Evolutionary conservation across 2,113 vertebrate genomes (phyloP).

Genomic region (Labeo catla): DNA sequence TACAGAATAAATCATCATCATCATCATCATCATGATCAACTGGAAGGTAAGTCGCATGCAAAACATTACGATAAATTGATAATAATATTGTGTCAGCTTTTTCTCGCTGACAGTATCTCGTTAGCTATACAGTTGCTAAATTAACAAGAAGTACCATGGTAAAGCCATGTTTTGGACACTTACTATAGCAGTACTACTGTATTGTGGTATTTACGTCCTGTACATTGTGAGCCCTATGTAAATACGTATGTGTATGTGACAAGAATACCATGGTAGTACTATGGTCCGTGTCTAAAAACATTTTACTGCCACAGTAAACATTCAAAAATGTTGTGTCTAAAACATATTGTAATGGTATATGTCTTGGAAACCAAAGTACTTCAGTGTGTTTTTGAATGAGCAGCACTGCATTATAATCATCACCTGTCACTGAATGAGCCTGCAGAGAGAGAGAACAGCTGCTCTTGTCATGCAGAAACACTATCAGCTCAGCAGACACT

Average conservation of each 20-base stretch:
- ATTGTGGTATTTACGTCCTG: background rate
- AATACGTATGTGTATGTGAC: background rate
- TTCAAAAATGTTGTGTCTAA: background rate
- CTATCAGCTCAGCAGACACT: background rate
- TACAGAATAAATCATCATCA: background rate
- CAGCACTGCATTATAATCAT: too few species aligned
- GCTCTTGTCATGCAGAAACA: constrained; percentile 11
- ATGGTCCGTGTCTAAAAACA: background rate
- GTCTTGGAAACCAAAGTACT: background rate
- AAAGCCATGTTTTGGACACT: background rate
- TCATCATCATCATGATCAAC: constrained; percentile 56
- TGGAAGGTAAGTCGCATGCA: constrained; percentile 51
- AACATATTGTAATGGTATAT: background rate
- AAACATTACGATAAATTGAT: background rate
- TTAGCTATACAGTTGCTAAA: background rate
- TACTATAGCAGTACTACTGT: background rate
- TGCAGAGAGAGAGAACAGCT: background rate
- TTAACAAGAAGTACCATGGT: background rate
- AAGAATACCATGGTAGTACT: background rate
- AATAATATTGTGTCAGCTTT: background rate
- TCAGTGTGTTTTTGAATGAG: background rate
- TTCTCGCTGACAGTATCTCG: background rate
- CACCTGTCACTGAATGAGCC: too few species aligned
- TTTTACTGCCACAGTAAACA: too few species aligned
- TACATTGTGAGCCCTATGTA: too few species aligned